Evolutionary conservation across 2,113 vertebrate genomes (phyloP).

Genomic region (Talpa occidentalis): DNA sequence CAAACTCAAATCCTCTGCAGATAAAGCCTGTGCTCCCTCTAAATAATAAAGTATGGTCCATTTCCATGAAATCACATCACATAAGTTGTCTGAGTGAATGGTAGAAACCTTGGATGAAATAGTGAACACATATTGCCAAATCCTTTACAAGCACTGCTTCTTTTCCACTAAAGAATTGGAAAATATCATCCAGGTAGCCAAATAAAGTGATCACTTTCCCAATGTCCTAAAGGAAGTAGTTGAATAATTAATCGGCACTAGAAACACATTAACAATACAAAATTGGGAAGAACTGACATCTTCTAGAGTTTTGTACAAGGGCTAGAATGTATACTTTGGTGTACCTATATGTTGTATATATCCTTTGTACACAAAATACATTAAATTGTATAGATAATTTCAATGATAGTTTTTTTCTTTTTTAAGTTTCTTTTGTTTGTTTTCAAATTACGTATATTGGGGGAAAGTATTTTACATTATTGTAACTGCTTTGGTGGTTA

Average conservation of each 20-base stretch:
- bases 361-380: background rate
- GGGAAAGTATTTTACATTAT: no score
- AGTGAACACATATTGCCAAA: background rate
- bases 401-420: background rate
- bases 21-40: background rate
- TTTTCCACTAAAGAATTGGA: conserved; percentile 17
- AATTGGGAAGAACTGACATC: background rate
- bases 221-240: conserved; percentile 22
- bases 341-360: background rate
- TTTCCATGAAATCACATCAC: conserved; percentile 9
- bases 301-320: background rate
- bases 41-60: conserved; percentile 13
- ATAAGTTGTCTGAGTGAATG: background rate
- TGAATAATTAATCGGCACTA: conserved; percentile 53
- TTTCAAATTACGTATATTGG: no score
- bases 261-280: conserved; percentile 2
- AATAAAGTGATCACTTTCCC: conserved; percentile 29
- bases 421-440: no score
- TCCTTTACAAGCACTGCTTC: conserved; percentile 20
- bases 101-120: background rate
- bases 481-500: no score
- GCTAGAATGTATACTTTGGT: background rate
- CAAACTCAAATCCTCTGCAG: background rate
- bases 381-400: background rate
- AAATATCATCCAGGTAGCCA: background rate